Conservation (phyloP, 2,797 vertebrate species). For the Etheostoma perlongum region DNA sequence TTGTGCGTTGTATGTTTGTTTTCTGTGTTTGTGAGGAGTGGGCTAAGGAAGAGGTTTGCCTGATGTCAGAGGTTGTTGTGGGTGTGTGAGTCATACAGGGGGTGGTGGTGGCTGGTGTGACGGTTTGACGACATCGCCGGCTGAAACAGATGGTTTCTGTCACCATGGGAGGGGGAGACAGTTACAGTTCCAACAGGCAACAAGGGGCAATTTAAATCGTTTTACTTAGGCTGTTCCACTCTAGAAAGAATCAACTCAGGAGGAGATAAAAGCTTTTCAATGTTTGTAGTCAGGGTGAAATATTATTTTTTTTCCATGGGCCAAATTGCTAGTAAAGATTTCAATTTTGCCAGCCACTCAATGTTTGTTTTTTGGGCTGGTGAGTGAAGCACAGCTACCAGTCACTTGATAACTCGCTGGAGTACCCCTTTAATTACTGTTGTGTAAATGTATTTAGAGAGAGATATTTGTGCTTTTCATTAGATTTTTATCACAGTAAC, state of each 20-base stretch:
- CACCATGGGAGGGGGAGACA: slow-evolving; percentile 35
- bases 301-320: too few species aligned
- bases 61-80: slow-evolving; percentile 60
- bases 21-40: slow-evolving; percentile 32
- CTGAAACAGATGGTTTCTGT: slow-evolving; percentile 72
- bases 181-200: slow-evolving; percentile 7
- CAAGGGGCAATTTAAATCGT: slow-evolving; percentile 14
- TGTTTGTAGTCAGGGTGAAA: not conserved
- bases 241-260: not conserved
- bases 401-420: too few species aligned
- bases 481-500: not conserved
- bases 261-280: slow-evolving; percentile 25
- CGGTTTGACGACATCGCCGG: slow-evolving; percentile 55
- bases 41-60: slow-evolving; percentile 24
- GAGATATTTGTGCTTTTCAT: not conserved
- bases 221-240: slow-evolving; percentile 1
- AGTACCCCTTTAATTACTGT: not conserved
- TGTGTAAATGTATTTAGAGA: not conserved
- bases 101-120: slow-evolving; percentile 16
- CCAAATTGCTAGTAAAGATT: too few species aligned
- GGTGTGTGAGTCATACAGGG: slow-evolving; percentile 58
- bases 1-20: slow-evolving; percentile 8
- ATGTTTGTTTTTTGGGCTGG: too few species aligned
- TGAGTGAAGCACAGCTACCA: too few species aligned
- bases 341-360: too few species aligned